Evolutionary conservation across 1,140 invertebrate genomes (phyloP), one percentile per base, ranked within the genome.

Genomic region (Prorops nasuta): DNA sequence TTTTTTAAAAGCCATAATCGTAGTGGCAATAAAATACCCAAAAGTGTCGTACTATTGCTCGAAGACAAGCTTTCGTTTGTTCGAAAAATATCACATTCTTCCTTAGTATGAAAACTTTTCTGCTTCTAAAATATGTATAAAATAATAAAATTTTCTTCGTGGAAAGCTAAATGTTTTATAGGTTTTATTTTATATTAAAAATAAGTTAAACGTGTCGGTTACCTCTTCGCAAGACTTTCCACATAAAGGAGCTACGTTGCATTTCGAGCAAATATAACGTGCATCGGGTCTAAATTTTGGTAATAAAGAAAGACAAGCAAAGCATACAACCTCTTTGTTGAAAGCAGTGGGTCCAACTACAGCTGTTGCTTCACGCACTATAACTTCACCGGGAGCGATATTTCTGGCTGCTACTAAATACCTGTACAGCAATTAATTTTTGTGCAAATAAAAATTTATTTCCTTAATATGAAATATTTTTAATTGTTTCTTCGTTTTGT

Each of bases 391-490:
- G 0, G 80, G 59, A 54, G 71, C 68, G 37, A 87, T 64, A 63
- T 85, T 78, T 61, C 78, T 79, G 1, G 79, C 76, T 1, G 85
- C 82, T 39, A 84, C 74, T 44, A 86, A 57, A 63, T 84, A 84
- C 39, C 81, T 80, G 42, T 28, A 28, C 12, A 7, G 6, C 6
- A 28, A 28, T 6, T 7, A 28, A 28, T 28, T 12, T 19, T 12
- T 17, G 15, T 44, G 1, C n/a, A n/a, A n/a, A n/a, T n/a, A n/a
- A n/a, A n/a, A n/a, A n/a, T n/a, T n/a, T n/a, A n/a, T n/a, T n/a
- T n/a, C n/a, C n/a, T n/a, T n/a, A n/a, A n/a, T n/a, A n/a, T n/a
- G n/a, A n/a, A n/a, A n/a, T n/a, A n/a, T n/a, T n/a, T n/a, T n/a
- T n/a, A n/a, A n/a, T n/a, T n/a, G n/a, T n/a, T n/a, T n/a, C n/a